Evolutionary conservation across 2,797 vertebrate genomes (phyloP), one percentile per base, ranked within the genome.

Genomic region (Chrosomus eos): DNA sequence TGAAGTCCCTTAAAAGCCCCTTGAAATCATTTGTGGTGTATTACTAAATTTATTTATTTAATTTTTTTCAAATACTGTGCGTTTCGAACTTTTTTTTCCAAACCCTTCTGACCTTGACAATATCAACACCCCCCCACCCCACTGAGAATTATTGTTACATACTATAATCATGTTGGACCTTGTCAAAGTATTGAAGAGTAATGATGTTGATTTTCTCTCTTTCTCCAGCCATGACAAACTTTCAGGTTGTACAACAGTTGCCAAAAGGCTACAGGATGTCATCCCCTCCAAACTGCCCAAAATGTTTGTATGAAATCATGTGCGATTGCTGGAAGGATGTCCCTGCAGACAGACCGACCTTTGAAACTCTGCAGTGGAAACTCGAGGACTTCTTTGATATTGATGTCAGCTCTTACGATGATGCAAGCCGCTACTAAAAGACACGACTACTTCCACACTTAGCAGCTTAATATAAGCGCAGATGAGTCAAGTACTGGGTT

Each of bases 341-440:
- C 0, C 93, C 95, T 0, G 55, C 81, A 0, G 91, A 91, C 0
- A 89, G 98, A 0, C 98, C 98, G 43, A 96, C 96, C 0, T 99
- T 99, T 5, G 93, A 97, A 90, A 95, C 87, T 1, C 93, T 99
- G 85, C 95, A 95, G 0, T 93, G 91, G 92, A 94, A 93, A 88
- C 94, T 99, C 3, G 97, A 99, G 87, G 93, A 94, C 53, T 97
- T 86, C 88, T 97, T 97, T 0, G 94, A 97, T 51, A 21, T 89
- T 3, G 90, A 93, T 13, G 23, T 92, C 1, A 88, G 71, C 0
- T 92, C 93, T 13, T 96, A 95, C 5, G 87, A 91, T 1, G 89
- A 94, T 0, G 33, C 93, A 33, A 64, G 16, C 87, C 38, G 83
- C 7, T 93, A 94, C 81, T 95, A 92, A 84, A 58, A 43, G n/a